phyloP scores from a whole-genome alignment of 2,113 vertebrate genomes.

The Himantopus leucocephalus region DNA sequence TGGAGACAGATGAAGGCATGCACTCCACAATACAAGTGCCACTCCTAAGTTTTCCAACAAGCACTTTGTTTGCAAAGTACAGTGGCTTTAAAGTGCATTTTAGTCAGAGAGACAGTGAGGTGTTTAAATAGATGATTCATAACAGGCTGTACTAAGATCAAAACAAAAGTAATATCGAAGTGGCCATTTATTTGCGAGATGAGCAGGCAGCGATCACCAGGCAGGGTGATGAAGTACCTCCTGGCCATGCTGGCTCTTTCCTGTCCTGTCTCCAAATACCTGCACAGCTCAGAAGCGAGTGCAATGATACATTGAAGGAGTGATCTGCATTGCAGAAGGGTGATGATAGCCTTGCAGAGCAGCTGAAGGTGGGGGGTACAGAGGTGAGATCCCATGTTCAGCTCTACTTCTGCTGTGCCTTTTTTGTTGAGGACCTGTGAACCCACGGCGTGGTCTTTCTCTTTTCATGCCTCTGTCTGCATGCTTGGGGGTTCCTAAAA shows the following conservation, averaged over 20 bases:
- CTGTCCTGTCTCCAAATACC: neutral
- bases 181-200: neutral
- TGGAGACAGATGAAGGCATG: neutral
- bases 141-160: neutral
- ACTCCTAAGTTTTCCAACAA: neutral
- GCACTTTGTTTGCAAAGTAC: neutral
- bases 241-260: neutral
- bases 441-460: neutral
- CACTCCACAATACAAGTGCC: neutral
- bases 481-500: neutral
- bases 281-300: neutral
- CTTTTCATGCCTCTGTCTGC: neutral
- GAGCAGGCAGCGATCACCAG: neutral
- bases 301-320: too few relatives aligned
- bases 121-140: neutral
- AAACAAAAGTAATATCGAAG: neutral
- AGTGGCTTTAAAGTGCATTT: neutral
- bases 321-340: neutral
- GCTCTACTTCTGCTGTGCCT: neutral
- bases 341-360: neutral
- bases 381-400: rapidly evolving
- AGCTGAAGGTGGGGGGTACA: neutral
- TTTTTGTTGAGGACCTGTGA: neutral
- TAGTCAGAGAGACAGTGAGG: neutral
- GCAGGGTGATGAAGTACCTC: neutral